phyloP scores from a whole-genome alignment of 2,113 vertebrate species.

The Pachycephala philippinensis region DNA sequence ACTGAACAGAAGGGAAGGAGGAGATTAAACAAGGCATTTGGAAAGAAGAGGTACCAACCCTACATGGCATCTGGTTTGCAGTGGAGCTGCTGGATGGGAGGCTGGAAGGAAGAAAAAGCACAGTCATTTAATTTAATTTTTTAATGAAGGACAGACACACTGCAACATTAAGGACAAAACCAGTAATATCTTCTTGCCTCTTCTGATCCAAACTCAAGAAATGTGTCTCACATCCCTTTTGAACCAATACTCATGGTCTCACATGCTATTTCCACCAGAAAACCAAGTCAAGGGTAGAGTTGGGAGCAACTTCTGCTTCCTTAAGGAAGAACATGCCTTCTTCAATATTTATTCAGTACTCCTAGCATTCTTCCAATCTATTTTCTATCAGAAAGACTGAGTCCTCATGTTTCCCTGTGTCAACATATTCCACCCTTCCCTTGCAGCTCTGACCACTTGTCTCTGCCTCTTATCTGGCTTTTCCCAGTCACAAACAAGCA shows the following conservation, averaged over 20 bases:
- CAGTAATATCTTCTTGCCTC: neutral
- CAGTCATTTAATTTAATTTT: neutral
- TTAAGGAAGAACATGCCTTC: neutral
- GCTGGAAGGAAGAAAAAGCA: neutral
- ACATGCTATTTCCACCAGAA: neutral
- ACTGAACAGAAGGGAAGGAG: conserved; percentile 22
- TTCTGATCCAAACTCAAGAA: neutral
- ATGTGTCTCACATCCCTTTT: neutral
- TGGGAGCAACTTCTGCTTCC: neutral
- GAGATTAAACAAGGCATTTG: neutral
- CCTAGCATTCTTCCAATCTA: neutral
- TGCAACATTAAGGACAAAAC: neutral
- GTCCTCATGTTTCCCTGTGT: neutral
- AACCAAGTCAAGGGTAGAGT: neutral
- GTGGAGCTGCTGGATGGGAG: conserved; percentile 1
- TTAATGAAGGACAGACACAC: neutral
- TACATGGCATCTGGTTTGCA: neutral
- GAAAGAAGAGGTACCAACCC: neutral
- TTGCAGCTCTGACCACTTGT: neutral
- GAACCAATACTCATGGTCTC: neutral
- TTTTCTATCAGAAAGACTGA: neutral
- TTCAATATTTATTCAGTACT: neutral
- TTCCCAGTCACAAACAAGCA: neutral
- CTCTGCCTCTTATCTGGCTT: neutral
- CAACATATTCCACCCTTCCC: neutral